Base-by-base conservation (phyloP, 2,888 invertebrate species). In the Drosophila falleni region DNA sequence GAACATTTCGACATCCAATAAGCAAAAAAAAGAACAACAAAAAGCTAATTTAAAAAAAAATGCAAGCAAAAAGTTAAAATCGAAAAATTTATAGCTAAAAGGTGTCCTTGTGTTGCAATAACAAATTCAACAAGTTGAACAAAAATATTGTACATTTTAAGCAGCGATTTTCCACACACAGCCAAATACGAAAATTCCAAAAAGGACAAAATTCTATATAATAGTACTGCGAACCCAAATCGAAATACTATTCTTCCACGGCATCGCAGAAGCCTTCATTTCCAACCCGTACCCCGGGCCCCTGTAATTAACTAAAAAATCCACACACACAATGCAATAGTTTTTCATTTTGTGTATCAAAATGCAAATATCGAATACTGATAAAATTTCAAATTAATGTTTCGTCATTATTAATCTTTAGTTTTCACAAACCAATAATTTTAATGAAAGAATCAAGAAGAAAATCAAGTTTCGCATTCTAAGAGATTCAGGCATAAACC, bases 261-360 rank as follows among this genome's bases (percentile, higher is more conserved):
- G 88, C 86, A 90, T 90, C 89, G 84, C 80, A 90, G 90, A 90
- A 90, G 89, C 83, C 75, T 81, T 81, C 74, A 78, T 78, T 88
- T 81, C 81, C 82, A 82, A 77, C 78, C 81, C 60, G 68, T 39
- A 60, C 41, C 71, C 71, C 54, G 71, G 69, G 74, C 82, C 75
- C 80, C 81, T 71, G 74, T 67, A 44, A 3, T 50, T 33, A n/a
- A 35, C 16, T 42, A 66, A 70, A 84, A 87, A 66, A 69, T 78
- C 68, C 76, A 87, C 89, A 88, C 87, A 87, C 86, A 71, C 87
- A 83, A 87, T 89, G 90, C 90, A 90, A 90, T 90, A 90, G 90
- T 89, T 90, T 89, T 80, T 89, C 84, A 89, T 87, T 89, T 89
- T 86, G 87, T 89, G 87, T 85, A 79, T 62, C 60, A 65, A 68